Percentiles rank a stretch among this genome's conserved stretches.
Conservation (phyloP, 2,888 invertebrate species). For the Lithosia quadra region DNA sequence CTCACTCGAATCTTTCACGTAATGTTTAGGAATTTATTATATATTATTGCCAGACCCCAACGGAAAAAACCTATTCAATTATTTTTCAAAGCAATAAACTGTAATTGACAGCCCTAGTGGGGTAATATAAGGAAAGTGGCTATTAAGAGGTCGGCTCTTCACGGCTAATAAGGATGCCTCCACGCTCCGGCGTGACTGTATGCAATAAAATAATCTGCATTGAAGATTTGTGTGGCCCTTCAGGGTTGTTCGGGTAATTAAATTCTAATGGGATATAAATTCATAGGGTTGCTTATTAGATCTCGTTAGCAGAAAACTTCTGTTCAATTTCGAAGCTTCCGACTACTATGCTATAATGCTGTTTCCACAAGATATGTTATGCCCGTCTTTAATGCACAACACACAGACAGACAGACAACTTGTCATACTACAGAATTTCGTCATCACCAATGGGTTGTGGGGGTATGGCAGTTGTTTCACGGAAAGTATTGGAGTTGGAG, state of each 20-base stretch:
- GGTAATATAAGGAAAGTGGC: slow-evolving; percentile 56
- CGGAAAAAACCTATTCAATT: background rate
- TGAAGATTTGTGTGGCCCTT: slow-evolving; percentile 24
- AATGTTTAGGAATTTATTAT: background rate
- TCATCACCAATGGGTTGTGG: too few relatives aligned
- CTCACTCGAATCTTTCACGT: background rate
- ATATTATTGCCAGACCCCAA: background rate
- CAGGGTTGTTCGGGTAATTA: slow-evolving; percentile 2
- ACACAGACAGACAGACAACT: too few relatives aligned
- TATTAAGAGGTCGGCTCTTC: slow-evolving; percentile 45
- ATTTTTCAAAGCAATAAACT: background rate
- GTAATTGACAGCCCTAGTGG: slow-evolving; percentile 37
- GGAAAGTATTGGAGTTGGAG: too few relatives aligned
- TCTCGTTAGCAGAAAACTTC: background rate
- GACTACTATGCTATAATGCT: background rate
- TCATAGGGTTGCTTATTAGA: background rate
- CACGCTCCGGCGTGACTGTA: slow-evolving; percentile 42
- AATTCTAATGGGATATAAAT: background rate
- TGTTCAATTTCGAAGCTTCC: background rate
- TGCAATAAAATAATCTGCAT: slow-evolving; percentile 49
- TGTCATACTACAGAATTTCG: too few relatives aligned
- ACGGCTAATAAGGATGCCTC: slow-evolving; percentile 60
- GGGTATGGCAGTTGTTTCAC: too few relatives aligned
- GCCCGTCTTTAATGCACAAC: too few relatives aligned
- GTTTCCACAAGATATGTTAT: background rate